Evolutionary conservation across 2,888 invertebrate species (phyloP).

Genomic region (Embidobia sp.): DNA sequence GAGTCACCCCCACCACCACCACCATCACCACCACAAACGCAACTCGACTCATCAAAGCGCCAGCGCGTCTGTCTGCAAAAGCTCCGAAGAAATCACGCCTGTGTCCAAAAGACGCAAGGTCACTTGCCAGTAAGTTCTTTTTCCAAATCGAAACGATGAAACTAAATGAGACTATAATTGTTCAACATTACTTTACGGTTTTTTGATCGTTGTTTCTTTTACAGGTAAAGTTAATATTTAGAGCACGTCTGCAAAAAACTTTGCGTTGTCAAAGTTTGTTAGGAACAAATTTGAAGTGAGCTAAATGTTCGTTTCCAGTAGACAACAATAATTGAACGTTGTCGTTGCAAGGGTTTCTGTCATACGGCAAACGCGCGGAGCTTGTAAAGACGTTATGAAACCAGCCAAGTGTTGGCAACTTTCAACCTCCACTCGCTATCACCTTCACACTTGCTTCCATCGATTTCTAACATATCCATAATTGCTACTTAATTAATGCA

Average conservation of each 20-base stretch:
- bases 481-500: conserved; percentile 39
- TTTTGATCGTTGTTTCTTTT: no score
- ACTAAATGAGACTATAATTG: no score
- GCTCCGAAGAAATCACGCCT: conserved; percentile 59
- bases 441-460: conserved; percentile 53
- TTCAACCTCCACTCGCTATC: conserved; percentile 42
- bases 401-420: conserved; percentile 54
- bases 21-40: conserved; percentile 61
- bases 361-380: conserved; percentile 46
- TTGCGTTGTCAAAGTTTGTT: no score
- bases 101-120: conserved; percentile 82
- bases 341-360: conserved; percentile 56
- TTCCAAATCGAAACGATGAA: no score
- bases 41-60: conserved; percentile 43
- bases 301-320: conserved; percentile 25
- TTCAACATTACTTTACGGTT: no score
- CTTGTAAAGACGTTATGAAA: conserved; percentile 60
- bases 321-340: conserved; percentile 35
- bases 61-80: conserved; percentile 61
- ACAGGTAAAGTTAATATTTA: conserved; percentile 6
- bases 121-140: conserved; percentile 83
- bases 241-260: no score
- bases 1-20: conserved; percentile 72
- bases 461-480: conserved; percentile 42
- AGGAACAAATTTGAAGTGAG: no score